phyloP scores from a whole-genome alignment of 2,113 vertebrate genomes.

The Struthidea cinerea region DNA sequence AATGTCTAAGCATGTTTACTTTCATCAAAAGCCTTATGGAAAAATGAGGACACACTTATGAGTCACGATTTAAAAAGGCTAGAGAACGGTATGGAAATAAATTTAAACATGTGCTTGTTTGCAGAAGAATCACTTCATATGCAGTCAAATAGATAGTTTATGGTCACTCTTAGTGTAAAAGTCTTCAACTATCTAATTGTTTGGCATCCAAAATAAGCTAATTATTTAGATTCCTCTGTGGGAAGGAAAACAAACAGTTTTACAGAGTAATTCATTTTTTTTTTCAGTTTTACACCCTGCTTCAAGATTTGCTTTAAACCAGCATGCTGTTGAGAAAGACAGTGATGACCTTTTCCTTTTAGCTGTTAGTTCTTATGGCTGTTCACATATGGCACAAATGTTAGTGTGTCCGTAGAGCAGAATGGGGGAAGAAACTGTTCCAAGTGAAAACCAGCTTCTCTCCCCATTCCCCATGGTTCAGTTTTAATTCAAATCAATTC shows the following conservation, averaged over 20 bases:
- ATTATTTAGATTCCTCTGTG: background rate
- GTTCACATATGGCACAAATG: background rate
- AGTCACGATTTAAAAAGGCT: background rate
- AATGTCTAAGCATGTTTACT: background rate
- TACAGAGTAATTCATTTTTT: background rate
- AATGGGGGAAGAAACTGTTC: background rate
- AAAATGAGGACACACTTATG: background rate
- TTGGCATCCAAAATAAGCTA: background rate
- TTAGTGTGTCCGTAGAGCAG: background rate
- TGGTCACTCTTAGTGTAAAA: background rate
- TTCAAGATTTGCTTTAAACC: background rate
- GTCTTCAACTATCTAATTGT: background rate
- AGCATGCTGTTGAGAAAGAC: background rate
- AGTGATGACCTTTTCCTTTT: background rate
- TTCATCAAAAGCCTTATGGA: background rate
- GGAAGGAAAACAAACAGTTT: background rate
- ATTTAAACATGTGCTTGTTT: background rate
- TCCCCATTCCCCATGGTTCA: background rate
- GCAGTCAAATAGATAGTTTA: background rate
- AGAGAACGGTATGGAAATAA: background rate
- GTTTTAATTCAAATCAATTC: background rate
- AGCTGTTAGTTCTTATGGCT: background rate
- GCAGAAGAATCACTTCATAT: background rate
- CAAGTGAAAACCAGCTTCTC: background rate
- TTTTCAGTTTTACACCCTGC: background rate